Evolutionary conservation across 2,113 vertebrate genomes (phyloP).

Genomic region (Cercopithecus mona): DNA sequence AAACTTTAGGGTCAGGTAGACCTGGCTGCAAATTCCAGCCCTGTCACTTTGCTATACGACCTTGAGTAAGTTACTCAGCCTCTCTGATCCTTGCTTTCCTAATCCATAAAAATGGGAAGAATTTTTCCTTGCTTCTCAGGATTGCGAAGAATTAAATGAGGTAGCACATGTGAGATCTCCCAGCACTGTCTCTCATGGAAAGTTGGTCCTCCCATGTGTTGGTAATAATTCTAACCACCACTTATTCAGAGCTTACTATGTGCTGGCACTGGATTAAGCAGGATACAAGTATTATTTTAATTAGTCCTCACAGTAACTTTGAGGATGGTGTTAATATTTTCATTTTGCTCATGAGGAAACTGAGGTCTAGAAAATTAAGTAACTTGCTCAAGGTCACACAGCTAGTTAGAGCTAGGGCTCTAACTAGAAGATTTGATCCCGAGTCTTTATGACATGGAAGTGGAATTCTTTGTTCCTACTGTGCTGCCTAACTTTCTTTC

Average conservation of each 20-base stretch:
- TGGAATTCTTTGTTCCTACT: not conserved
- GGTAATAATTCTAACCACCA: not conserved
- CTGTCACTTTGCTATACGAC: not conserved
- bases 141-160: constrained; percentile 10
- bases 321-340: constrained; percentile 16
- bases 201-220: not conserved
- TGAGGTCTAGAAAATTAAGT: not conserved
- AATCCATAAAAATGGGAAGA: not conserved
- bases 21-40: not conserved
- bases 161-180: not conserved
- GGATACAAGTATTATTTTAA: not conserved
- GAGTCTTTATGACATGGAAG: not conserved
- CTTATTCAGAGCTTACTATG: not conserved
- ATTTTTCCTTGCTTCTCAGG: not conserved
- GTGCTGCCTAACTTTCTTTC: not conserved
- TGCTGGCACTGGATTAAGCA: not conserved
- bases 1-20: not conserved
- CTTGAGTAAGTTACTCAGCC: not conserved
- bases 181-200: not conserved
- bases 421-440: constrained; percentile 12
- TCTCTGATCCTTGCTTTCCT: not conserved
- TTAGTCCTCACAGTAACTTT: not conserved
- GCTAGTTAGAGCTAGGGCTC: not conserved
- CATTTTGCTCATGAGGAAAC: constrained; percentile 35
- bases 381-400: not conserved